A percentile compares a stretch with the other conserved stretches of the same genome.
Conservation (phyloP, 2,113 vertebrate species). For the Protomyctophum bolini region DNA sequence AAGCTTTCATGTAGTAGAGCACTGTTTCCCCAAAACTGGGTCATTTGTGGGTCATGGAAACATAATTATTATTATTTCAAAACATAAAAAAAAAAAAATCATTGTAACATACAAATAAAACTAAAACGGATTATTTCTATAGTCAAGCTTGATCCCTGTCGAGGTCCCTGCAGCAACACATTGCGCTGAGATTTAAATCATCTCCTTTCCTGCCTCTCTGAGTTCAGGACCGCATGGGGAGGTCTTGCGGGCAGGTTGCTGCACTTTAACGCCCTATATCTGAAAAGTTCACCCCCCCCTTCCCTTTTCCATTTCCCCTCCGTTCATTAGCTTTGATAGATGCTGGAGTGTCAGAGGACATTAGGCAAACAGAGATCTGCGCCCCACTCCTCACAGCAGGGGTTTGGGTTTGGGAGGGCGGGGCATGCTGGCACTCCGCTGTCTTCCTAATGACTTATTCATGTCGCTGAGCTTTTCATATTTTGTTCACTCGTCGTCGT, state of each 20-base stretch:
- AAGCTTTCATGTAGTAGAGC: too few relatives aligned
- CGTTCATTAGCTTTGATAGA: constrained; percentile 38
- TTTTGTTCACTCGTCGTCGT: constrained; percentile 33
- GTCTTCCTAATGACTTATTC: constrained; percentile 60
- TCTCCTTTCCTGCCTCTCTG: neutral
- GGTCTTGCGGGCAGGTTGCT: neutral
- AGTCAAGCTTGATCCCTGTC: constrained; percentile 6
- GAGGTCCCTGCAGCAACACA: constrained; percentile 10
- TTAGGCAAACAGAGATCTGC: constrained; percentile 29
- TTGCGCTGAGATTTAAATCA: too few relatives aligned
- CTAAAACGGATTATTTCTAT: neutral
- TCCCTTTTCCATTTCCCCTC: constrained; percentile 8
- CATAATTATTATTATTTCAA: too few relatives aligned
- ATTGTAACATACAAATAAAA: too few relatives aligned
- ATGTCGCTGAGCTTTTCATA: constrained; percentile 30
- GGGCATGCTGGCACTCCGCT: constrained; percentile 21
- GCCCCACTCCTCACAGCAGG: constrained; percentile 32
- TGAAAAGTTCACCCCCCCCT: neutral
- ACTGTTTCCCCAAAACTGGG: too few relatives aligned
- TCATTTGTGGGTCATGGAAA: too few relatives aligned
- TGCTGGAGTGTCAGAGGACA: constrained; percentile 35
- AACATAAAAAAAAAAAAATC: too few relatives aligned
- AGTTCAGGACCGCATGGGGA: constrained; percentile 14
- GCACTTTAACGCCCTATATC: constrained; percentile 15
- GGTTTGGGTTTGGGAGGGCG: neutral